Percentiles rank a stretch among this genome's conserved stretches.
These are phyloP conservation scores for Hipparchia semele DNA, from an alignment of 2,888 invertebrate species.

Conservation along the genomic window DNA sequence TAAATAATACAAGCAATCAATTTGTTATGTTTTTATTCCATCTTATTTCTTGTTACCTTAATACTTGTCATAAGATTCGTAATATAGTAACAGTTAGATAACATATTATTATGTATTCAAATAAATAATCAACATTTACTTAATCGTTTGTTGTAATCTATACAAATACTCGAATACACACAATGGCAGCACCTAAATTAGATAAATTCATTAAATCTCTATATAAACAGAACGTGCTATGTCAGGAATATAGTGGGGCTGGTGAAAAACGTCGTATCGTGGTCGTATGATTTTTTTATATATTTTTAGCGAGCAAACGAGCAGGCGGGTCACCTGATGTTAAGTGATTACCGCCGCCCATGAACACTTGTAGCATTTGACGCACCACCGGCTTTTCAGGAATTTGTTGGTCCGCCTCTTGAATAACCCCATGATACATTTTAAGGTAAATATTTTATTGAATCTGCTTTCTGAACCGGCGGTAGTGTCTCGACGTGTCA, in stretches of 20 bases:
- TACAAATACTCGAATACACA: conserved; percentile 23
- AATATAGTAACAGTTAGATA: conserved; percentile 76
- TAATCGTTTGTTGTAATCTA: conserved; percentile 12
- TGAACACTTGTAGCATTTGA: too few relatives aligned
- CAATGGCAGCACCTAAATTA: conserved; percentile 24
- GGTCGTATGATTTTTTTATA: too few relatives aligned
- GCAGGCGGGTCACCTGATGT: too few relatives aligned
- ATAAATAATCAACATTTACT: conserved; percentile 20
- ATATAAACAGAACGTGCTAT: conserved; percentile 3
- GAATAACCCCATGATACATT: too few relatives aligned
- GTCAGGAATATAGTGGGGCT: neutral
- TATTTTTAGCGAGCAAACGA: too few relatives aligned
- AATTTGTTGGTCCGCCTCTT: too few relatives aligned
- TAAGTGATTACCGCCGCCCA: too few relatives aligned
- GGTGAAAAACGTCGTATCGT: too few relatives aligned
- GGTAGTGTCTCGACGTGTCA: too few relatives aligned
- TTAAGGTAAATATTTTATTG: too few relatives aligned
- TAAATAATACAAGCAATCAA: conserved; percentile 23
- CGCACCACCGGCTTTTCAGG: too few relatives aligned
- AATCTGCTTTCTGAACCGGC: too few relatives aligned
- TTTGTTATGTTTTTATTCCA: conserved; percentile 70
- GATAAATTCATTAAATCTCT: conserved; percentile 11
- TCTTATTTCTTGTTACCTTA: conserved; percentile 68
- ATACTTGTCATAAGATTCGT: conserved; percentile 79
- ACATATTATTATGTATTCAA: conserved; percentile 45